Evolutionary conservation across 2,888 invertebrate genomes (phyloP).

Genomic region (Chromoteleia sp.): DNA sequence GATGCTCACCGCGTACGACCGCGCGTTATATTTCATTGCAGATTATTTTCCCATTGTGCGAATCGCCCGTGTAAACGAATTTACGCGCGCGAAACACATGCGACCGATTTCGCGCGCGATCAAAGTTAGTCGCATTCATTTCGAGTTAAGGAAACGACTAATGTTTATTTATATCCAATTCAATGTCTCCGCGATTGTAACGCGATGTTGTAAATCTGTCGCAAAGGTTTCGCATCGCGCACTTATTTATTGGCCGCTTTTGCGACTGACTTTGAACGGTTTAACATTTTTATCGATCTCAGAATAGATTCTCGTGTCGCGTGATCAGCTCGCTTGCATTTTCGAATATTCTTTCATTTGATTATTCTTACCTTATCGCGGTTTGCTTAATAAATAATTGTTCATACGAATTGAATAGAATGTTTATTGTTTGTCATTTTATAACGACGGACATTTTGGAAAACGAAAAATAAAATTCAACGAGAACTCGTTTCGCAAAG

Average conservation of each 20-base stretch:
- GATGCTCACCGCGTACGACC: slow-evolving; percentile 19
- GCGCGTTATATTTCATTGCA: slow-evolving; percentile 40
- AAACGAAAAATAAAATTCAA: too few species aligned
- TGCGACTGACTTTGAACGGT: not conserved
- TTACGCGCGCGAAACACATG: slow-evolving; percentile 31
- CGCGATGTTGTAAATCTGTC: slow-evolving; percentile 24
- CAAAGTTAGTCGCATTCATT: slow-evolving; percentile 33
- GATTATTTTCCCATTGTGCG: slow-evolving; percentile 54
- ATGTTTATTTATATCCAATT: slow-evolving; percentile 38
- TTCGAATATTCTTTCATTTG: too few species aligned
- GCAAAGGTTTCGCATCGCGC: not conserved
- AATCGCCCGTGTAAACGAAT: slow-evolving; percentile 21
- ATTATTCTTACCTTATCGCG: too few species aligned
- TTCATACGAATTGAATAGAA: too few species aligned
- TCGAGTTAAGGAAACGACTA: slow-evolving; percentile 11
- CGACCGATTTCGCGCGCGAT: slow-evolving; percentile 45
- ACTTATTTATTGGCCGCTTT: not conserved
- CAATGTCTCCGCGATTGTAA: slow-evolving; percentile 19
- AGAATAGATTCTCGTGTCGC: too few species aligned
- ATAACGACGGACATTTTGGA: too few species aligned
- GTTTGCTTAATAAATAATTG: too few species aligned
- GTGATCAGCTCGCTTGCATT: too few species aligned
- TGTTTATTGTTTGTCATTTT: too few species aligned
- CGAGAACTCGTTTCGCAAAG: too few species aligned
- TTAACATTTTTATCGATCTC: too few species aligned